A percentile compares a stretch with the other conserved stretches of the same genome.
These are phyloP conservation scores for Mesochorus sp. DNA, from an alignment of 2,888 invertebrate genomes.

Conservation along the genomic window DNA sequence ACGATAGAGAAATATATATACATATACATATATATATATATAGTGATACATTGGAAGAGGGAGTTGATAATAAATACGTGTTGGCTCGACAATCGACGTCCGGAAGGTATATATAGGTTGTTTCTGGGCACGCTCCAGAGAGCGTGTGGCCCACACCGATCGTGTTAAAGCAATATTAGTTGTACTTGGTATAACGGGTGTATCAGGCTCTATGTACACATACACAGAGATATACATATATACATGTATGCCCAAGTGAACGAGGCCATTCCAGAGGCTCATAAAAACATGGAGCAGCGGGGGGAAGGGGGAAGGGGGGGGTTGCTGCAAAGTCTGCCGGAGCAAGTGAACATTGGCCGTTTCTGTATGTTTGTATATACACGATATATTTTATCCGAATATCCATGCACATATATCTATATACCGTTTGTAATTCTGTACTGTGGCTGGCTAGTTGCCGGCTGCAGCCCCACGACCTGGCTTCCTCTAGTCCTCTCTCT, in stretches of 20 bases:
- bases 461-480: slow-evolving; percentile 57
- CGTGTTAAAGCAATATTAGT: slow-evolving; percentile 47
- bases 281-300: slow-evolving; percentile 46
- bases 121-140: slow-evolving; percentile 31
- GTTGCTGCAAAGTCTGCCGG: slow-evolving; percentile 21
- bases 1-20: background rate
- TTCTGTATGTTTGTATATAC: slow-evolving; percentile 15
- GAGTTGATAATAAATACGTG: slow-evolving; percentile 57
- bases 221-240: background rate
- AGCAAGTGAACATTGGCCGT: slow-evolving; percentile 39
- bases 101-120: slow-evolving; percentile 17
- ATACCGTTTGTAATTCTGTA: background rate
- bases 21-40: background rate
- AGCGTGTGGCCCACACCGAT: slow-evolving; percentile 22
- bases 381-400: slow-evolving; percentile 20
- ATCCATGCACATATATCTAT: background rate
- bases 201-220: slow-evolving; percentile 13
- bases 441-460: slow-evolving; percentile 56
- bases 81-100: slow-evolving; percentile 57
- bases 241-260: slow-evolving; percentile 6
- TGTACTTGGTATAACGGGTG: slow-evolving; percentile 44
- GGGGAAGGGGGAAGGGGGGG: slow-evolving; percentile 1
- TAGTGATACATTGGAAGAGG: slow-evolving; percentile 26
- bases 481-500: slow-evolving; percentile 9
- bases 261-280: slow-evolving; percentile 43